Base-by-base conservation (phyloP, 1,140 invertebrate genomes). In the Heliconius hermathena region DNA sequence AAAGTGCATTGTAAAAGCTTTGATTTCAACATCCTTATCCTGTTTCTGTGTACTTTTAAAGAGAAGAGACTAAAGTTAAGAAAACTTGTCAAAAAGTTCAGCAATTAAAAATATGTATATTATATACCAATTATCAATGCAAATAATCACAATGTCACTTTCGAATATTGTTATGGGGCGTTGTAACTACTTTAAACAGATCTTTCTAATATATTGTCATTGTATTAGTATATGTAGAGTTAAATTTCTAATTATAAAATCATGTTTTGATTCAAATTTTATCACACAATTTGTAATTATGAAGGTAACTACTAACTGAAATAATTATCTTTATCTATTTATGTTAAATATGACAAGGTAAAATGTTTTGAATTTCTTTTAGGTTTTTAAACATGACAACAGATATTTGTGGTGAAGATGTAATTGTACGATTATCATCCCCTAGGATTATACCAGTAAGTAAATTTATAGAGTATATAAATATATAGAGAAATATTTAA, bases 11-110 rank as follows among this genome's bases (percentile, higher is more conserved):
- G 76, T 73, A 78, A 60, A 77, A 78, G 79, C 76, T 83, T 82
- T 78, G 80, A 79, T 82, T 80, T 86, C 81, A 80, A 91, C 83
- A 92, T 92, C 90, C 91, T 89, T 89, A 92, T 93, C 91, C 91
- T 93, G 90, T 93, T 87, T 83, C 33, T 70, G 46, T 77, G n/a
- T 36, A 33, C 60, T 66, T n/a, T 66, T 66, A 3, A 22, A 26
- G 60, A 26, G 60, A 22, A 26, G 60, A 26, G 57, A 66, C 57
- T 22, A 66, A 13, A 74, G 46, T 77, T 38, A 52, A 13, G 60
- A 74, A 79, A 79, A 82, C 57, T 82, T 79, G 60, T 57, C 52
- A 71, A 74, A 71, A 79, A 70, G 22, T 60, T 66, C 41, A 46
- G 41, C 41, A 46, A 16, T 38, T 46, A 46, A 13, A 41, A 73